A percentile compares a stretch with the other conserved stretches of the same genome.
phyloP scores from a whole-genome alignment of 1,140 invertebrate species.

The Anoplophora glabripennis region DNA sequence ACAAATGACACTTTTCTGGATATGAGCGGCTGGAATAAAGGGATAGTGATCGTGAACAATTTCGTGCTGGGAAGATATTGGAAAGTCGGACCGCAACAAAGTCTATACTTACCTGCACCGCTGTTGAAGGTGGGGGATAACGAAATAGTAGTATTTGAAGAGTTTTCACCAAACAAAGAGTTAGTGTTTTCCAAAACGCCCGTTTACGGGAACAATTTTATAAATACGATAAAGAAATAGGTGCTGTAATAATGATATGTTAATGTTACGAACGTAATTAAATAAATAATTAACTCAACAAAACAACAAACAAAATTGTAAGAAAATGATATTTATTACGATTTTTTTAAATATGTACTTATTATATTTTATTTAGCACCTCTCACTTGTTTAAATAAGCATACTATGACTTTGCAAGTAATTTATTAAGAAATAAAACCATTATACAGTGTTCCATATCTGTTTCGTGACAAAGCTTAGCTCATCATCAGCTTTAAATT shows the following conservation, averaged over 20 bases:
- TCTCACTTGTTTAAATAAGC: not conserved
- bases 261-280: too few relatives aligned
- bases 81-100: constrained; percentile 56
- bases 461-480: constrained; percentile 31
- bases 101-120: constrained; percentile 58
- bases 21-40: constrained; percentile 53
- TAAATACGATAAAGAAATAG: too few relatives aligned
- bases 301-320: too few relatives aligned
- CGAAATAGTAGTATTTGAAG: constrained; percentile 45
- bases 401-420: not conserved
- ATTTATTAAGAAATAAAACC: not conserved
- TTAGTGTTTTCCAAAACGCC: constrained; percentile 16
- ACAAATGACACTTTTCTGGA: constrained; percentile 35
- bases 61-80: constrained; percentile 61
- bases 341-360: too few relatives aligned
- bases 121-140: constrained; percentile 54
- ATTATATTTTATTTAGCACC: too few relatives aligned
- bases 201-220: not conserved
- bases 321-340: too few relatives aligned
- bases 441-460: constrained; percentile 24
- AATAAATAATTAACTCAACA: too few relatives aligned
- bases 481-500: constrained; percentile 35
- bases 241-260: too few relatives aligned
- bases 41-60: constrained; percentile 62
- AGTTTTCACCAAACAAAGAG: constrained; percentile 28